Conservation (phyloP, 2,113 vertebrate genomes). For the Morone saxatilis region DNA sequence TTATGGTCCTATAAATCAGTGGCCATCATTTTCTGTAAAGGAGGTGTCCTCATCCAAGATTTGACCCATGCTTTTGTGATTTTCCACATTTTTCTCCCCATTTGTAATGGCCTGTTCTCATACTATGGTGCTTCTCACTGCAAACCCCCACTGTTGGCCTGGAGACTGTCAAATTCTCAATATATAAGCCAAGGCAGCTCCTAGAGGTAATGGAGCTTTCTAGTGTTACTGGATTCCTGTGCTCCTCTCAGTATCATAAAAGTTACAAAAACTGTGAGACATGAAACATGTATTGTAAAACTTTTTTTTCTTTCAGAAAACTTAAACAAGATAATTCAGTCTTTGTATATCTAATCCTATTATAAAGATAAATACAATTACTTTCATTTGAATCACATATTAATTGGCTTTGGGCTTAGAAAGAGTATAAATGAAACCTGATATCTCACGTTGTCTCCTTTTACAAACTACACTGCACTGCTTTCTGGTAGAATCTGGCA, state of each 20-base stretch:
- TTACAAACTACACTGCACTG: not conserved
- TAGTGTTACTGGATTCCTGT: not conserved
- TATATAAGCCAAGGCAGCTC: constrained; percentile 3
- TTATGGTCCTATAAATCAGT: not conserved
- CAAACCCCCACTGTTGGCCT: not conserved
- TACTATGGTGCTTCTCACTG: not conserved
- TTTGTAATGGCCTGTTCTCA: not conserved
- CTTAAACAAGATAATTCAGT: not conserved
- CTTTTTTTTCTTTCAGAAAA: not conserved
- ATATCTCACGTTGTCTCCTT: not conserved
- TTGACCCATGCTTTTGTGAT: not conserved
- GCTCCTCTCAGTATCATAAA: not conserved
- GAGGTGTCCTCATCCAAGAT: not conserved
- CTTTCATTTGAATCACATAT: not conserved
- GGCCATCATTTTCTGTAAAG: not conserved
- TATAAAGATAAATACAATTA: not conserved
- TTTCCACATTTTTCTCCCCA: not conserved
- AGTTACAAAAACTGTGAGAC: constrained; percentile 11
- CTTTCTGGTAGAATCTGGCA: not conserved
- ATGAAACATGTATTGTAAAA: not conserved
- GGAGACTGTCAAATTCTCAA: constrained; percentile 5
- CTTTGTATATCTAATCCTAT: not conserved
- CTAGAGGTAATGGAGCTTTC: constrained; percentile 2
- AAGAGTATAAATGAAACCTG: not conserved
- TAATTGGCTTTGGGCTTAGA: not conserved